Percentiles rank a stretch among this genome's conserved stretches.
phyloP scores from a whole-genome alignment of 2,888 invertebrate genomes.

The Balanococcus diminutus region DNA sequence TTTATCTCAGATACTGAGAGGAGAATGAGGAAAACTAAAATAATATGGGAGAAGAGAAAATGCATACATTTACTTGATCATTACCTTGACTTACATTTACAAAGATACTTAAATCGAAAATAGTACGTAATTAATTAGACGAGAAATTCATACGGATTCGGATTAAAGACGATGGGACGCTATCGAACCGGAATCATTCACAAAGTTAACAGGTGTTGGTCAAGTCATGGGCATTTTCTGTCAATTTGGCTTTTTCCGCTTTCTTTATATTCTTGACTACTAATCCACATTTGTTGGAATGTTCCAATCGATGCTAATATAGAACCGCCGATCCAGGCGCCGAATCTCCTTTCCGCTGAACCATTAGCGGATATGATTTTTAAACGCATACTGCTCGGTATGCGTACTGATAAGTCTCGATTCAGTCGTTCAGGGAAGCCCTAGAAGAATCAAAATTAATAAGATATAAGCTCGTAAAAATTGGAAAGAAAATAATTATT shows the following conservation, averaged over 20 bases:
- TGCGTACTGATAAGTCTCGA: slow-evolving; percentile 81
- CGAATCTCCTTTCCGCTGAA: slow-evolving; percentile 88
- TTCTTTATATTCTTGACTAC: slow-evolving; percentile 98
- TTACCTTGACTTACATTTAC: not conserved
- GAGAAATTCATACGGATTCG: not conserved
- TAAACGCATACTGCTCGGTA: slow-evolving; percentile 91
- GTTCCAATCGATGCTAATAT: slow-evolving; percentile 97
- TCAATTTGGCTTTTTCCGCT: slow-evolving; percentile 96
- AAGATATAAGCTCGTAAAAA: not conserved
- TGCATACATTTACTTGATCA: not conserved
- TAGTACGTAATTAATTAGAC: not conserved
- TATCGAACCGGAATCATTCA: not conserved
- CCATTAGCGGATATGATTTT: slow-evolving; percentile 93
- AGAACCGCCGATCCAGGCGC: slow-evolving; percentile 98
- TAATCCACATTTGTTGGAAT: slow-evolving; percentile 99
- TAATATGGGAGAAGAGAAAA: not conserved
- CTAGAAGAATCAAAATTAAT: slow-evolving; percentile 62
- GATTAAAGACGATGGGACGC: not conserved
- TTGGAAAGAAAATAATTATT: not conserved
- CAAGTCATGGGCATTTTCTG: slow-evolving; percentile 81
- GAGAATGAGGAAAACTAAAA: not conserved
- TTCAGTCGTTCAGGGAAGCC: slow-evolving; percentile 94
- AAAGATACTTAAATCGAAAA: not conserved
- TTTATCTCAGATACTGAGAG: not conserved
- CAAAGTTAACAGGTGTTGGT: not conserved